Percentiles rank a stretch among this genome's conserved stretches.
phyloP scores from a whole-genome alignment of 2,797 vertebrate species.

The Trachops cirrhosus region DNA sequence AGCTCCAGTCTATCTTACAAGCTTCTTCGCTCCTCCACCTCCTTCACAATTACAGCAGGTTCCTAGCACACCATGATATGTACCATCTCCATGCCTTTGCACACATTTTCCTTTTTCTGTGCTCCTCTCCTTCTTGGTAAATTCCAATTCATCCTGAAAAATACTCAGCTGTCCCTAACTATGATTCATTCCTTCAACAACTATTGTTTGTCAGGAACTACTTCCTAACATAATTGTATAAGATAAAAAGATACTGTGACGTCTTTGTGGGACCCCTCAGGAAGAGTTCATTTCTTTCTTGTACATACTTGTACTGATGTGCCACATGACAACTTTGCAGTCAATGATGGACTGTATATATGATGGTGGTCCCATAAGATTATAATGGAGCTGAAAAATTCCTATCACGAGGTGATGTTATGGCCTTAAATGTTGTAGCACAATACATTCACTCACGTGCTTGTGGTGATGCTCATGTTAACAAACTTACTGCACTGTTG shows the following conservation, averaged over 20 bases:
- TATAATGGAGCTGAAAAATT: not conserved
- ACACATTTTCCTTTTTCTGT: not conserved
- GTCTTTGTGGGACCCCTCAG: not conserved
- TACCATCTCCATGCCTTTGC: not conserved
- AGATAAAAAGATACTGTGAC: conserved; percentile 12
- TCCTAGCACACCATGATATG: not conserved
- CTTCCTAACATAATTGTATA: not conserved
- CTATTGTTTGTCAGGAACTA: conserved; percentile 44
- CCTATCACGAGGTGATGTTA: not conserved
- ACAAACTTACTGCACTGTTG: not conserved
- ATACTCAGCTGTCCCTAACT: not conserved
- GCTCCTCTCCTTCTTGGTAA: not conserved
- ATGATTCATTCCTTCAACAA: conserved; percentile 24
- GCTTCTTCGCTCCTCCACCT: not conserved
- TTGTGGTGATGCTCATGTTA: not conserved
- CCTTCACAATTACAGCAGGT: not conserved
- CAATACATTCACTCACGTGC: not conserved
- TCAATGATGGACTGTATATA: not conserved
- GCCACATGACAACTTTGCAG: not conserved
- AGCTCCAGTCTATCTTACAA: not conserved
- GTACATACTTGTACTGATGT: not conserved
- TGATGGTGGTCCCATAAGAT: not conserved
- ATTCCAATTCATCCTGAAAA: conserved; percentile 18
- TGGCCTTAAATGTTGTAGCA: not conserved
- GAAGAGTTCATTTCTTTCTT: conserved; percentile 40